Evolutionary conservation across 2,113 vertebrate species (phyloP).

Genomic region (Aythya baeri): DNA sequence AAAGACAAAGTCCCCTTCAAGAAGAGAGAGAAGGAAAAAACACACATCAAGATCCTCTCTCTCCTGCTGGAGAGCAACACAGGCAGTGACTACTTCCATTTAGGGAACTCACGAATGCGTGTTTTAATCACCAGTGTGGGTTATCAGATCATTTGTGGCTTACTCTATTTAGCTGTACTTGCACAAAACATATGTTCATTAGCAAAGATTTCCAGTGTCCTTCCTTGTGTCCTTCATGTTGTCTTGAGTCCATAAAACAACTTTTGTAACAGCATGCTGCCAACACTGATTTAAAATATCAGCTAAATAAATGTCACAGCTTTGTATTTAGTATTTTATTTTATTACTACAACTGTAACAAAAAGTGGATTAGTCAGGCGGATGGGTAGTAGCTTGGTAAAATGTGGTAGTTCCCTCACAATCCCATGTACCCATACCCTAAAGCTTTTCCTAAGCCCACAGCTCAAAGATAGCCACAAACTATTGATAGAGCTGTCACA

Average conservation of each 20-base stretch:
- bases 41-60: accelerated
- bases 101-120: not conserved
- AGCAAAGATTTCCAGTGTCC: not conserved
- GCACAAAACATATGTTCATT: not conserved
- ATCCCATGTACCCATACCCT: not conserved
- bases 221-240: not conserved
- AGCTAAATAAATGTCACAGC: not conserved
- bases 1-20: not conserved
- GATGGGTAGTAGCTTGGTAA: not conserved
- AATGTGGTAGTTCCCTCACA: not conserved
- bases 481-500: not conserved
- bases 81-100: not conserved
- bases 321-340: not conserved
- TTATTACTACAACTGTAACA: not conserved
- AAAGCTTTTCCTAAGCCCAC: not conserved
- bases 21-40: not conserved
- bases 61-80: not conserved
- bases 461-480: not conserved
- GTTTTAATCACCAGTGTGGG: not conserved
- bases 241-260: not conserved
- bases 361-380: not conserved
- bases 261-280: not conserved
- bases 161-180: not conserved
- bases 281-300: not conserved
- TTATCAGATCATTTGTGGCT: not conserved